These are phyloP conservation scores for Silurus asotus DNA, from an alignment of 2,113 vertebrate species.

Conservation along the genomic window DNA sequence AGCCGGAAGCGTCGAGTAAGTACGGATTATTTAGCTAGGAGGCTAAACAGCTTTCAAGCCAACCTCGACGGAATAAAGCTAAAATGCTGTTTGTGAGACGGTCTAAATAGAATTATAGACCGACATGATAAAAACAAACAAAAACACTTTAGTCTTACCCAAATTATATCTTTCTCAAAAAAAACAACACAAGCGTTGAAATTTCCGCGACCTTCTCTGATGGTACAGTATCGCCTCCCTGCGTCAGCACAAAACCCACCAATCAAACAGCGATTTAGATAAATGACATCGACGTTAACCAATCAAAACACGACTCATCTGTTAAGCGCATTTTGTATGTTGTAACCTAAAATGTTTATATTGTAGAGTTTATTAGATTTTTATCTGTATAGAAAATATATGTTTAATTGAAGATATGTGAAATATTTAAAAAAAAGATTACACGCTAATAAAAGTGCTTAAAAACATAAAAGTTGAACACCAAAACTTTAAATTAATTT, in stretches of 20 bases:
- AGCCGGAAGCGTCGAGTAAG: background rate
- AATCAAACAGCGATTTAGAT: constrained; percentile 13
- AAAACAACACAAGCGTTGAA: background rate
- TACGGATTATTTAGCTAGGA: constrained; percentile 1
- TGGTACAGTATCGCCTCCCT: background rate
- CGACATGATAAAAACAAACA: background rate
- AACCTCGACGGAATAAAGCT: background rate
- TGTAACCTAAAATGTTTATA: background rate
- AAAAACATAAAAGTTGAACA: background rate
- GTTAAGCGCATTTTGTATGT: background rate
- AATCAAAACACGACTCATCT: background rate
- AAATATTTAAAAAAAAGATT: background rate
- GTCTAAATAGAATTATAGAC: background rate
- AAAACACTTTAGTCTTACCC: background rate
- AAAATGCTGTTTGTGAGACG: background rate
- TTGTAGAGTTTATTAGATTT: background rate
- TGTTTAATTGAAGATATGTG: background rate
- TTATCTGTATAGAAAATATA: background rate
- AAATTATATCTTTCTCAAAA: background rate
- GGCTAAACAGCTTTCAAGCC: background rate
- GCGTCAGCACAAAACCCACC: background rate
- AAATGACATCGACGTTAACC: background rate
- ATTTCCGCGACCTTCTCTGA: background rate
- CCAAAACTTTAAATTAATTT: background rate
- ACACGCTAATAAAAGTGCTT: background rate